phyloP scores from a whole-genome alignment of 2,113 vertebrate genomes.

The Tonatia bakeri region DNA sequence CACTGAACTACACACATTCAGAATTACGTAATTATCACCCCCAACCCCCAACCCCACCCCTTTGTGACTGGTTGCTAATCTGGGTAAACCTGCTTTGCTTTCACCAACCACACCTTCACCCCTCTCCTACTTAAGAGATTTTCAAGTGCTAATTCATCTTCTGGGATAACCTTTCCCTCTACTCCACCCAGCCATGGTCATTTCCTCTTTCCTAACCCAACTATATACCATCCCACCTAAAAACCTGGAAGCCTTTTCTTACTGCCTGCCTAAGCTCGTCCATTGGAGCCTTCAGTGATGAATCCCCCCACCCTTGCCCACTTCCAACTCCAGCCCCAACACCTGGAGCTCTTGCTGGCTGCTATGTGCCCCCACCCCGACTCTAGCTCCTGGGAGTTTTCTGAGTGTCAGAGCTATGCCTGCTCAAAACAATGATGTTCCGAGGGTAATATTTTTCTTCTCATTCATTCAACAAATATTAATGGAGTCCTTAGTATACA shows the following conservation, averaged over 20 bases:
- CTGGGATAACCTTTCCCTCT: neutral
- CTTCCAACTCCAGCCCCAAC: neutral
- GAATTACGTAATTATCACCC: neutral
- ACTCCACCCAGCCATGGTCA: neutral
- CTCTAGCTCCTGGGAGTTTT: neutral
- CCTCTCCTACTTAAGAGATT: constrained; percentile 9
- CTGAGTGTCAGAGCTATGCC: neutral
- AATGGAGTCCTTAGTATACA: neutral
- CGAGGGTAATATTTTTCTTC: neutral
- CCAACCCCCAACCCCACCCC: neutral
- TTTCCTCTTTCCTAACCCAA: neutral
- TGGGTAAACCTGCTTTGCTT: constrained; percentile 52
- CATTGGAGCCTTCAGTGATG: neutral
- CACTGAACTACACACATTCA: neutral
- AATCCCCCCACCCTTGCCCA: neutral
- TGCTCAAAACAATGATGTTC: neutral
- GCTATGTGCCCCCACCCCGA: no score
- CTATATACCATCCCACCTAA: neutral
- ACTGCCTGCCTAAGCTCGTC: neutral
- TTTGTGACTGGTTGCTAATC: neutral
- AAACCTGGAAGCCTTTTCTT: neutral
- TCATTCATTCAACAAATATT: neutral
- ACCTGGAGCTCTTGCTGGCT: neutral
- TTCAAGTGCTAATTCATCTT: constrained; percentile 38
- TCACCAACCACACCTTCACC: constrained; percentile 44